phyloP scores from a whole-genome alignment of 2,797 vertebrate genomes.

The Megalops cyprinoides region DNA sequence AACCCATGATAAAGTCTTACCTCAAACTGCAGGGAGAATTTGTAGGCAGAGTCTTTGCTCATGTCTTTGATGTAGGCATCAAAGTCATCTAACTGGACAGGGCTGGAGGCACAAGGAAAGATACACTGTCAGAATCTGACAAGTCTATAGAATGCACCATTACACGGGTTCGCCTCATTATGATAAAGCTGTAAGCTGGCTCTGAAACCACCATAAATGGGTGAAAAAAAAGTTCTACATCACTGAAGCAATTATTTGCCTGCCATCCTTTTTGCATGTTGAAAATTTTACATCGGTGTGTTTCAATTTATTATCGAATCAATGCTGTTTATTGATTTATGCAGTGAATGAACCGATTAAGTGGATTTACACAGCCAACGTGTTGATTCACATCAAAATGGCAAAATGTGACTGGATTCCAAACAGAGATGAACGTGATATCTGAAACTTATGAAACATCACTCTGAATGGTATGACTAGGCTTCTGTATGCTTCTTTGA shows the following conservation, averaged over 20 bases:
- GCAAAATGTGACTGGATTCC: too few species aligned
- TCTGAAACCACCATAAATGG: too few species aligned
- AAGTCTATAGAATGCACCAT: background rate
- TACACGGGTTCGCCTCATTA: too few species aligned
- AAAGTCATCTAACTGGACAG: conserved; percentile 92
- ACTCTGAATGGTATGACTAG: too few species aligned
- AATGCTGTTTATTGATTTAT: too few species aligned
- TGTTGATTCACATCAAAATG: too few species aligned
- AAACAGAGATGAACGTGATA: too few species aligned
- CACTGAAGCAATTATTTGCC: background rate
- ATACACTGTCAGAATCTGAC: background rate
- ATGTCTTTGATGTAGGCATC: conserved; percentile 94
- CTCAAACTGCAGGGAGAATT: conserved; percentile 98
- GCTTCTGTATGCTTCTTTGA: too few species aligned
- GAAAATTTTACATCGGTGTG: background rate
- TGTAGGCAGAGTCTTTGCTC: conserved; percentile 96
- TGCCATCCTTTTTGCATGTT: background rate
- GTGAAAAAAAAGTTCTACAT: background rate
- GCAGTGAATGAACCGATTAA: too few species aligned
- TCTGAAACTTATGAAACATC: too few species aligned
- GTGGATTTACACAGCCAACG: too few species aligned
- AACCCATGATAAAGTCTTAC: conserved; percentile 59
- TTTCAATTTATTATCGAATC: background rate
- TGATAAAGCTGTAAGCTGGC: too few species aligned
- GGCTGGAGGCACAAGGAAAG: conserved; percentile 66